phyloP scores from a whole-genome alignment of 2,797 vertebrate species.

The Sebastes trivittatus region DNA sequence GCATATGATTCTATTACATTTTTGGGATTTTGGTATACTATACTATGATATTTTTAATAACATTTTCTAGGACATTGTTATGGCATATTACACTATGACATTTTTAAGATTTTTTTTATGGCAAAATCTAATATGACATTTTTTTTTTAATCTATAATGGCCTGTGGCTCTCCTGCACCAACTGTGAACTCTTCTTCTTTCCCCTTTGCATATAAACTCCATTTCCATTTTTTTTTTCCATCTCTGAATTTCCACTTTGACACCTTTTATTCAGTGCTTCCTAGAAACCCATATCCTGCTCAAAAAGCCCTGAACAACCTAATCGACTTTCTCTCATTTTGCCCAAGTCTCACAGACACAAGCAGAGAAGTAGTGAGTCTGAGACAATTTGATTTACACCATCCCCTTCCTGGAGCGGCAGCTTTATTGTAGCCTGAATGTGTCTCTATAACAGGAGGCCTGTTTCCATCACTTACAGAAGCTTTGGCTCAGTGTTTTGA shows the following conservation, averaged over 20 bases:
- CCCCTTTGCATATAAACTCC: constrained; percentile 1
- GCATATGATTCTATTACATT: background rate
- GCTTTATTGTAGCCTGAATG: constrained; percentile 56
- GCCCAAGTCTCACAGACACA: constrained; percentile 45
- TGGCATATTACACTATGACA: background rate
- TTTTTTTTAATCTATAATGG: background rate
- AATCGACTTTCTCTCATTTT: constrained; percentile 50
- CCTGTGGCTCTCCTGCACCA: background rate
- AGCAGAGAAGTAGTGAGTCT: constrained; percentile 37
- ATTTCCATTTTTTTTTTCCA: too few species aligned
- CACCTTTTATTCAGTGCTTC: constrained; percentile 30
- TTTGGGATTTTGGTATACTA: background rate
- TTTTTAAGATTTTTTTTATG: background rate
- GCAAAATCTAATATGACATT: background rate
- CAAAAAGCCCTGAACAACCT: constrained; percentile 43
- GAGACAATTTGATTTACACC: constrained; percentile 70
- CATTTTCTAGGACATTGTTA: background rate
- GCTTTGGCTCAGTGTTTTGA: constrained; percentile 48
- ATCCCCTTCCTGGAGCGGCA: constrained; percentile 57
- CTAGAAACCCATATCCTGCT: constrained; percentile 32
- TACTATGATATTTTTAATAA: background rate
- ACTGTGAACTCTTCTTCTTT: background rate
- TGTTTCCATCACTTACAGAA: constrained; percentile 56
- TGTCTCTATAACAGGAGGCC: constrained; percentile 49
- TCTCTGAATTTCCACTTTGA: background rate